Evolutionary conservation across 2,888 invertebrate species (phyloP), one percentile per base, ranked within the genome.

Genomic region (Tineola bisselliella): DNA sequence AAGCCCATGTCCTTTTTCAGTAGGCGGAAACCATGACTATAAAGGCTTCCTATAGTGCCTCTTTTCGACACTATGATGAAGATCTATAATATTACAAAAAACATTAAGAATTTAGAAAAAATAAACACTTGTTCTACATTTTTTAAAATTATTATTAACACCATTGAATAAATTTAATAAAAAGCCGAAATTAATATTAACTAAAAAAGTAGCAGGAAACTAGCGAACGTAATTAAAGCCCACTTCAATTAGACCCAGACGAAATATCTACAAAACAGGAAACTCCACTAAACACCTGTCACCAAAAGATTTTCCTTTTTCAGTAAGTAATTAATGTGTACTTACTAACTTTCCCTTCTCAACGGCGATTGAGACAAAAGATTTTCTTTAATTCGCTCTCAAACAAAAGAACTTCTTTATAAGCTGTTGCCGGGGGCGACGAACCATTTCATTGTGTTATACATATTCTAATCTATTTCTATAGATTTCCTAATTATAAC

Each of bases 271-370:
- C 54, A 25, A 18, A 18, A 54, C 25, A 54, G 12, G 19, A 19
- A 54, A 54, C 17, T 25, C 54, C 25, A 54, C 25, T 18, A 25
- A 54, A 54, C 54, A 54, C 54, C 54, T 54, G 54, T 25, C 54
- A 25, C 54, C 25, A 54, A 48, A 48, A 18, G 19, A 6, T 48
- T 48, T 48, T 13, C 48, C 48, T 48, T 48, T 48, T 38, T 48
- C 48, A 13, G 48, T 15, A 13, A 54, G 19, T 54, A 54, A 54
- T 54, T 19, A 54, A 54, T 54, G 54, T 54, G 19, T 54, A 54
- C 25, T 18, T 6, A 54, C 19, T 25, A 6, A 15, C 19, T 54
- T 3, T 54, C 25, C 3, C 54, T 54, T 48, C 19, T 25, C 25
- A 10, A 25, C 25, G 25, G 25, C 6, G 25, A 54, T 54, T 18